phyloP scores from a whole-genome alignment of 2,113 vertebrate species.

The Sprattus sprattus region DNA sequence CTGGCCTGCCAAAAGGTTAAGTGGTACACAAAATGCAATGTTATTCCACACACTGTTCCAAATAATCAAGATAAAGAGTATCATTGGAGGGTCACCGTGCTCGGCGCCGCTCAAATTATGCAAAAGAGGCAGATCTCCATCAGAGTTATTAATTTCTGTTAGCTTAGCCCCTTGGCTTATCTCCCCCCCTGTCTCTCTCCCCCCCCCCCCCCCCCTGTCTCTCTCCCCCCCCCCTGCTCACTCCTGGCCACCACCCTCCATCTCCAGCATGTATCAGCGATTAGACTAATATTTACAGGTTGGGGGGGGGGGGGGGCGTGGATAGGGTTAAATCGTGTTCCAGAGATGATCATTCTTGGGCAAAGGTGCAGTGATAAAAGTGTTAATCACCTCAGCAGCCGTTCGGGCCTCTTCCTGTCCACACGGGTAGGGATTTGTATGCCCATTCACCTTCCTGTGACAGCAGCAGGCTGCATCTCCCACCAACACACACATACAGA shows the following conservation, averaged over 20 bases:
- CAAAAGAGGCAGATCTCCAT: conserved; percentile 59
- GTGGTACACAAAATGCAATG: conserved; percentile 47
- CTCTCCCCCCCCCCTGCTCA: background rate
- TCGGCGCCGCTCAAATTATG: conserved; percentile 46
- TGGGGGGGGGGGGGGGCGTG: conserved; percentile 19
- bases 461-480: no score
- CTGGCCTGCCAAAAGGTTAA: conserved; percentile 44
- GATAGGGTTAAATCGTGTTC: conserved; percentile 41
- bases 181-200: conserved; percentile 35
- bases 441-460: background rate
- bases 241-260: conserved; percentile 18
- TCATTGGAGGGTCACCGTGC: conserved; percentile 42
- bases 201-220: background rate
- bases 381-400: conserved; percentile 70
- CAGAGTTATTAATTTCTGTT: conserved; percentile 61
- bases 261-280: conserved; percentile 45
- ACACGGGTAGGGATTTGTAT: conserved; percentile 26
- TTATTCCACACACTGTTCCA: conserved; percentile 46
- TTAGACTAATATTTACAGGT: conserved; percentile 62
- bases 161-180: conserved; percentile 58
- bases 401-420: conserved; percentile 42
- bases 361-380: conserved; percentile 59
- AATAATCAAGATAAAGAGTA: conserved; percentile 57
- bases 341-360: conserved; percentile 46
- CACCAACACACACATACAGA: conserved; percentile 22